Evolutionary conservation across 2,113 vertebrate genomes (phyloP).

Genomic region (Clinocottus analis): DNA sequence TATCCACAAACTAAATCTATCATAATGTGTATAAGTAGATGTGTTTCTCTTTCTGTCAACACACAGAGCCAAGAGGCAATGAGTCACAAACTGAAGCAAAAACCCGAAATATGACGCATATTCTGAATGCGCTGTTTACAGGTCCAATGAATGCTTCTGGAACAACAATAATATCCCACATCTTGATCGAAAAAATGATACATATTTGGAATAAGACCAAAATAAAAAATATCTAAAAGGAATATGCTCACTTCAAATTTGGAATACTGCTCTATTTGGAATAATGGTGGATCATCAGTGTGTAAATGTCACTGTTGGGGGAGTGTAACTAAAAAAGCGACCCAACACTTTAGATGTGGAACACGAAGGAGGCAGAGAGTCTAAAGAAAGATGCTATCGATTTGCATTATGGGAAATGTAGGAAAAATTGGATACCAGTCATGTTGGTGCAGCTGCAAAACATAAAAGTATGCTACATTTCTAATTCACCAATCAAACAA

Average conservation of each 20-base stretch:
- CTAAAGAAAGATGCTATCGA: background rate
- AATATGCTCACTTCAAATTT: background rate
- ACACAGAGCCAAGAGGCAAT: no score
- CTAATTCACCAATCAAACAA: no score
- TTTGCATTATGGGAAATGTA: conserved; percentile 1
- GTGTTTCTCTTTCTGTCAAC: background rate
- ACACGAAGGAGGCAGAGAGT: background rate
- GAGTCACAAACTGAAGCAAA: no score
- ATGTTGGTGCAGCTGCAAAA: background rate
- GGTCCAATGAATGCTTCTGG: background rate
- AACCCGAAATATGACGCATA: no score
- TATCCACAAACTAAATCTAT: background rate
- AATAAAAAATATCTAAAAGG: no score
- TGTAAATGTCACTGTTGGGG: background rate
- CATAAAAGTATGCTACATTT: no score
- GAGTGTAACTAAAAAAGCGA: background rate
- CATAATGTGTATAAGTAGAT: background rate
- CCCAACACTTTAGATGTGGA: background rate
- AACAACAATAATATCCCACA: no score
- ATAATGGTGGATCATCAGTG: background rate
- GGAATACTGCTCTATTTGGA: background rate
- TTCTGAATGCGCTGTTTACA: no score
- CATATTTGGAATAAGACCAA: no score
- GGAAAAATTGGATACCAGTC: background rate
- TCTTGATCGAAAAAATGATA: no score